phyloP scores from a whole-genome alignment of 1,140 invertebrate genomes.

The Pseudobourletiella spinata region DNA sequence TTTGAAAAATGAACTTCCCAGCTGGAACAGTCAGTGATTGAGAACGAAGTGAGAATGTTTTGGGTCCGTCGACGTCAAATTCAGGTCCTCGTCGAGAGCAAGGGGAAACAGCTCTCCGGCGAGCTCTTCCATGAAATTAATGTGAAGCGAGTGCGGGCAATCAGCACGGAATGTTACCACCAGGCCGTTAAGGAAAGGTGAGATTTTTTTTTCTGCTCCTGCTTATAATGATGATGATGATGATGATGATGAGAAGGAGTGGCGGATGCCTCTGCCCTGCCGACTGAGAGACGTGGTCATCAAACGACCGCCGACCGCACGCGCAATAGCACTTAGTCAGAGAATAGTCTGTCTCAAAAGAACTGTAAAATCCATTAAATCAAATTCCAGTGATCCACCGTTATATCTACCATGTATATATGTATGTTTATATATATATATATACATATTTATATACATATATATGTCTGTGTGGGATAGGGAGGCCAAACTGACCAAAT shows the following conservation, averaged over 20 bases:
- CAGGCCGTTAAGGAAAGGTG: not conserved
- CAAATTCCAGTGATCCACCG: too few species aligned
- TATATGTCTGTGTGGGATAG: not conserved
- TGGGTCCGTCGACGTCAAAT: not conserved
- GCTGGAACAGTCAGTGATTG: not conserved
- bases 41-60: not conserved
- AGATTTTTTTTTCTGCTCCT: too few species aligned
- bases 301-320: too few species aligned
- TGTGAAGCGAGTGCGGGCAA: not conserved
- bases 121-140: not conserved
- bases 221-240: too few species aligned
- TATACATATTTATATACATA: not conserved
- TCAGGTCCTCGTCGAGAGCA: not conserved
- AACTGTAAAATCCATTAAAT: too few species aligned
- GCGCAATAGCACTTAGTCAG: too few species aligned
- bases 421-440: not conserved
- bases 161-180: not conserved
- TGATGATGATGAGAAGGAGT: not conserved
- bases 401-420: not conserved
- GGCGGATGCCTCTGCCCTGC: too few species aligned
- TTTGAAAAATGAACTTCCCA: too few species aligned
- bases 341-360: too few species aligned
- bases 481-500: not conserved
- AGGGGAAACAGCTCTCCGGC: not conserved
- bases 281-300: too few species aligned